These are phyloP conservation scores for Papilio polyxenes DNA, from an alignment of 1,140 invertebrate genomes.

Conservation along the genomic window DNA sequence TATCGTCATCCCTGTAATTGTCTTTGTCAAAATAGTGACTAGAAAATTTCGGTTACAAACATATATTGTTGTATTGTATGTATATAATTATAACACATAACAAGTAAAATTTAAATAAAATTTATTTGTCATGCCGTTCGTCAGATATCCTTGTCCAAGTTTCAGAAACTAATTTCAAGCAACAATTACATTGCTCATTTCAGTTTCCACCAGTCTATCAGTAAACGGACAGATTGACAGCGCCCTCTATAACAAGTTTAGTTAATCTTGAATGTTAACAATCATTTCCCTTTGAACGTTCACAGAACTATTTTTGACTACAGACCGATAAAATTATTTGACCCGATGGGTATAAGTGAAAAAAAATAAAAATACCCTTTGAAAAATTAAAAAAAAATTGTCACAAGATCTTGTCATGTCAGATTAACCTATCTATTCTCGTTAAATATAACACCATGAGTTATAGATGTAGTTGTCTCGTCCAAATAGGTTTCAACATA, in stretches of 20 bases:
- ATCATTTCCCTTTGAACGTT: neutral
- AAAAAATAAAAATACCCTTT: no score
- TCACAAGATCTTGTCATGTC: no score
- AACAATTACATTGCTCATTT: conserved; percentile 34
- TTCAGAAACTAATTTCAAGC: conserved; percentile 37
- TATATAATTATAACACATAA: neutral
- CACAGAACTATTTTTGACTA: neutral
- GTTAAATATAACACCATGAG: no score
- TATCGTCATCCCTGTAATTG: neutral
- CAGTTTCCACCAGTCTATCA: conserved; percentile 14
- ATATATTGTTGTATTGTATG: neutral
- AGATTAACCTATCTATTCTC: no score
- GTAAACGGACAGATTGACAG: conserved; percentile 30
- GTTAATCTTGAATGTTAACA: neutral
- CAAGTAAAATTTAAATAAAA: neutral
- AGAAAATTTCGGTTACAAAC: no score
- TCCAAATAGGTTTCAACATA: no score
- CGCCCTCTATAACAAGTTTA: conserved; percentile 22
- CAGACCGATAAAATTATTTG: neutral
- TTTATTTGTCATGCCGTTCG: conserved; percentile 29
- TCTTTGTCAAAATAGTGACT: no score
- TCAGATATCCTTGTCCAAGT: conserved; percentile 30
- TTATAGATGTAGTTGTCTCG: no score
- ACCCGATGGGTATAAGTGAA: no score
- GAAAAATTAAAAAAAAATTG: no score